Conservation (phyloP, 2,113 vertebrate species). For the Aleadryas rufinucha region DNA sequence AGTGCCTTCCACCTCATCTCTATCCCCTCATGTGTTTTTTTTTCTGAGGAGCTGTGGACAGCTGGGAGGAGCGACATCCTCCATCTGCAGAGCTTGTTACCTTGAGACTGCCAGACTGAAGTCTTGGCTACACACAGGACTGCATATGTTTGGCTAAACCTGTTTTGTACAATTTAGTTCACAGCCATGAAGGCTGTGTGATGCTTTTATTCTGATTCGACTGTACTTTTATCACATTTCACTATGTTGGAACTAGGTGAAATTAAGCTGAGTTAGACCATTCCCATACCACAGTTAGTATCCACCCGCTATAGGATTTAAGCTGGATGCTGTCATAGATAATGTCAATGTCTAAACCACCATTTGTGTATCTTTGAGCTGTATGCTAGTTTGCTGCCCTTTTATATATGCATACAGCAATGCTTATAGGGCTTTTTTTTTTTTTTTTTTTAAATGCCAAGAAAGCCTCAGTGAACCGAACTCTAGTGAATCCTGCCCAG, state of each 20-base stretch:
- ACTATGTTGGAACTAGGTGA: not conserved
- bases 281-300: not conserved
- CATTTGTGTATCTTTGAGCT: not conserved
- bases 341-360: not conserved
- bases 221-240: not conserved
- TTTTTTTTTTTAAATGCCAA: too few relatives aligned
- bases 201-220: not conserved
- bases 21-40: not conserved
- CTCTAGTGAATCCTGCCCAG: not conserved
- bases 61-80: not conserved
- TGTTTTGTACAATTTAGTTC: constrained; percentile 28
- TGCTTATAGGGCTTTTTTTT: not conserved
- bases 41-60: not conserved
- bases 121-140: constrained; percentile 15
- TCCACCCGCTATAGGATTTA: not conserved
- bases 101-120: constrained; percentile 34
- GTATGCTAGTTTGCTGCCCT: not conserved
- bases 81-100: constrained; percentile 33
- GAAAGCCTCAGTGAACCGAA: not conserved
- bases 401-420: not conserved
- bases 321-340: not conserved
- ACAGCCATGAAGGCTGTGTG: not conserved
- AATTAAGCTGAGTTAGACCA: not conserved
- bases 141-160: constrained; percentile 35
- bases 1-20: not conserved